Percentiles rank a stretch among this genome's conserved stretches.
Evolutionary conservation across 2,797 vertebrate species (phyloP).

Genomic region (Sebastes cheni): DNA sequence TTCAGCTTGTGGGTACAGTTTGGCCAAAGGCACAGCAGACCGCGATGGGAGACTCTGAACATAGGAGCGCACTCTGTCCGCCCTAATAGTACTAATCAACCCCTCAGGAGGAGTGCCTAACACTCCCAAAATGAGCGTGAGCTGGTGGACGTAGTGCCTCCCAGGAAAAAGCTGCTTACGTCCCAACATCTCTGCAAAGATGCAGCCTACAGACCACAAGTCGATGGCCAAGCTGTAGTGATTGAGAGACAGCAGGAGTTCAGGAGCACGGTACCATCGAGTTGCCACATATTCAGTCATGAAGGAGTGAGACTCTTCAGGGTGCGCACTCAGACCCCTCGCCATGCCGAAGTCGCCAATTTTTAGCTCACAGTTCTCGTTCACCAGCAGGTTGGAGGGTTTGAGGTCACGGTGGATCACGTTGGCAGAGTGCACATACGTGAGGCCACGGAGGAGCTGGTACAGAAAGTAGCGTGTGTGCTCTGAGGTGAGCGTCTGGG

Average conservation of each 20-base stretch:
- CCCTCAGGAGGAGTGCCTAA: slow-evolving; percentile 89
- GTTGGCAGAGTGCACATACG: slow-evolving; percentile 93
- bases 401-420: slow-evolving; percentile 95
- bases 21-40: slow-evolving; percentile 84
- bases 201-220: slow-evolving; percentile 94
- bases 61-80: slow-evolving; percentile 90
- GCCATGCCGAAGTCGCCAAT: slow-evolving; percentile 96
- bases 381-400: slow-evolving; percentile 91
- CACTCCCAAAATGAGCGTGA: slow-evolving; percentile 91
- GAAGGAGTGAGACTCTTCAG: slow-evolving; percentile 89
- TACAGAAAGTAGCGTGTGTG: slow-evolving; percentile 94
- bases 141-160: slow-evolving; percentile 92
- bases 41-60: slow-evolving; percentile 88
- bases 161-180: slow-evolving; percentile 92
- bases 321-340: slow-evolving; percentile 88
- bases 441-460: slow-evolving; percentile 92
- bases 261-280: slow-evolving; percentile 93
- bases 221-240: slow-evolving; percentile 93
- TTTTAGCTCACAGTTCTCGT: slow-evolving; percentile 95
- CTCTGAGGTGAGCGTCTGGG: slow-evolving; percentile 88
- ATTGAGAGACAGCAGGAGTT: slow-evolving; percentile 91
- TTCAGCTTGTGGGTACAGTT: slow-evolving; percentile 88
- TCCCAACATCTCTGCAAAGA: slow-evolving; percentile 93
- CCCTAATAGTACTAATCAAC: slow-evolving; percentile 87
- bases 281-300: slow-evolving; percentile 97